Percentiles rank a stretch among this genome's conserved stretches.
These are phyloP conservation scores for Geotrypetes seraphini DNA, from an alignment of 2,797 vertebrate genomes.

Conservation along the genomic window DNA sequence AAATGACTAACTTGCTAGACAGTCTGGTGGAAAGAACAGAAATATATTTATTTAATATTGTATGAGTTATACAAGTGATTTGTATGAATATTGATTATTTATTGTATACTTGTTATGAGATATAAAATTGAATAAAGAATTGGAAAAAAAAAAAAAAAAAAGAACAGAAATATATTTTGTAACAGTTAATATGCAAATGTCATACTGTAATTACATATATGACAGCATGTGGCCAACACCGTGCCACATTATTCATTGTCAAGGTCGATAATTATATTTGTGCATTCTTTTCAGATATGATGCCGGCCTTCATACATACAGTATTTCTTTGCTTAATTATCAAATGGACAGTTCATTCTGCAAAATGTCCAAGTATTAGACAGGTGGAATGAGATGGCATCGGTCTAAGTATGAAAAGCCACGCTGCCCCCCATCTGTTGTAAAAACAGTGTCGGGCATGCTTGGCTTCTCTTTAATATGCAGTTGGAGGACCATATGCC, in stretches of 20 bases:
- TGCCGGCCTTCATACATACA: conserved; percentile 46
- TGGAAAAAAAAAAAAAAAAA: too few species aligned
- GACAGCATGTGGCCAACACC: conserved; percentile 25
- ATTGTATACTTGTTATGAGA: too few species aligned
- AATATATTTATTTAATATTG: too few species aligned
- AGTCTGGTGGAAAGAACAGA: conserved; percentile 36
- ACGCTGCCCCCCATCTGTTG: conserved; percentile 73
- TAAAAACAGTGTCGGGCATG: conserved; percentile 51
- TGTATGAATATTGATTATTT: too few species aligned
- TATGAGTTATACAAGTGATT: too few species aligned
- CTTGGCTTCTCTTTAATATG: conserved; percentile 60
- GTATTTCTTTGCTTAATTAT: conserved; percentile 61
- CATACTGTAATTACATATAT: conserved; percentile 31
- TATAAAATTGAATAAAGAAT: too few species aligned
- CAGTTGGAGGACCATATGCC: conserved; percentile 61
- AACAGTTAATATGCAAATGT: conserved; percentile 13
- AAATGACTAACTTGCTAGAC: too few species aligned
- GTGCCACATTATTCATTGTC: conserved; percentile 40
- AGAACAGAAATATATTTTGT: conserved; percentile 35
- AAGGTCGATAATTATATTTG: conserved; percentile 42
- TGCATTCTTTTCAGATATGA: conserved; percentile 33
- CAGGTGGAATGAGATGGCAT: conserved; percentile 75
- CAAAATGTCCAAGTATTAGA: conserved; percentile 70
- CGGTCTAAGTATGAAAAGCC: conserved; percentile 75
- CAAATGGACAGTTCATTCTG: conserved; percentile 64